Base-by-base conservation (phyloP, 37 sponge, comb jelly and placozoan species). In the Mnemiopsis leidyi region DNA sequence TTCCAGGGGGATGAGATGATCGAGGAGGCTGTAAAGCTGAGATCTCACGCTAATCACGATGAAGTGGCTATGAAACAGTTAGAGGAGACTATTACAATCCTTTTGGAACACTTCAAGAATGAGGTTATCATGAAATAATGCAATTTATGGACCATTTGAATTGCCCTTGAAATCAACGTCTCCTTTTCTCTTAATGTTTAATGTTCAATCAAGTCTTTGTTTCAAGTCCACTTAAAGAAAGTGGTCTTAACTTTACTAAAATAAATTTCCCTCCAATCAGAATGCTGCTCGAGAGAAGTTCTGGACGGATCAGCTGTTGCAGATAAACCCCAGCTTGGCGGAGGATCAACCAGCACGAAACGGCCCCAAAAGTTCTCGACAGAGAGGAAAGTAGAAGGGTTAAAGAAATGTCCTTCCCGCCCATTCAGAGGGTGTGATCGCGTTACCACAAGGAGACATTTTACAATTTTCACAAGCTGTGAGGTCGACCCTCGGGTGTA, bases 321-420 rank as follows among this genome's bases (percentile, higher is more conserved):
- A 40, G 61, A 40, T 85, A 0, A 85, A 85, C 61, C 90, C 90
- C 3, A 28, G 9, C 36, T 5, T 85, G 13, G 36, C 36, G 26
- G 90, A 85, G 90, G 90, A 85, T 26, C 90, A 37, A 21, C 90
- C 33, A 21, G 1, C 21, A 5, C 33, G 36, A 40, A 28, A 23
- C 90, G 90, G 90, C 25, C 90, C 33, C 7, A 85, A 85, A 37
- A 85, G 90, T 37, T 85, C 90, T 2, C 61, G 61, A 13, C 61
- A 48, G 61, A 5, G 61, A 48, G 61, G 61, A 48, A 48, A 48
- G 61, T 48, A 48, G n/a, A n/a, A n/a, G n/a, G n/a, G n/a, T n/a
- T n/a, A n/a, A n/a, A n/a, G n/a, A n/a, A n/a, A n/a, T n/a, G n/a
- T n/a, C n/a, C n/a, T n/a, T n/a, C n/a, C n/a, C n/a, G n/a, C n/a